Conservation (phyloP, 2,113 vertebrate species). For the Rhinichthys klamathensis region DNA sequence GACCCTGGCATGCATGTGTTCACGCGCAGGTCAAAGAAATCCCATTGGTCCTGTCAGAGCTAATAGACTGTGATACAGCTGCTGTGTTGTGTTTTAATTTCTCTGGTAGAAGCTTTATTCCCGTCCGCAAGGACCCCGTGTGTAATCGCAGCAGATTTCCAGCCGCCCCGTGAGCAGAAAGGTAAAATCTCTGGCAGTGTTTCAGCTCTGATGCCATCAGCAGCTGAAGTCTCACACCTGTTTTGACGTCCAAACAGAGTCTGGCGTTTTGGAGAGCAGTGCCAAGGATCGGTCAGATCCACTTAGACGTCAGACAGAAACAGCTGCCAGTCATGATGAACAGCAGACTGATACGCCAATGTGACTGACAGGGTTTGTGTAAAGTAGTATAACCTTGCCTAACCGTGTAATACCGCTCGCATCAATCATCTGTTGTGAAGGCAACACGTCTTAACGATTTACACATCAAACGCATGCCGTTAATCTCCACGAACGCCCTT, state of each 20-base stretch:
- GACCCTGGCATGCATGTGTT: not conserved
- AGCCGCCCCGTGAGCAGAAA: not conserved
- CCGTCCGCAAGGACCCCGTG: not conserved
- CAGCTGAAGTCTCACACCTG: not conserved
- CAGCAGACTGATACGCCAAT: not conserved
- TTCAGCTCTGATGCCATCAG: conserved; percentile 4
- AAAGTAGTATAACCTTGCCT: conserved; percentile 14
- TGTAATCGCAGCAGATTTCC: not conserved
- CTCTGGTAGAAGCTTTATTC: not conserved
- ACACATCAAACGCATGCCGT: not conserved
- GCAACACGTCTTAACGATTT: not conserved
- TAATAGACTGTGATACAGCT: not conserved
- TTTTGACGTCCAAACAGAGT: not conserved
- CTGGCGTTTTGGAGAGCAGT: not conserved
- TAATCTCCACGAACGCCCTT: not conserved
- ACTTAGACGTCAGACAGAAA: conserved; percentile 11
- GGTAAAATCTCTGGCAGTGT: not conserved
- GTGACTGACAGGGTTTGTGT: conserved; percentile 15
- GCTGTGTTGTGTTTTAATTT: not conserved
- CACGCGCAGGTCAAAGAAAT: too few relatives aligned
- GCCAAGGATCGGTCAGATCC: conserved; percentile 19
- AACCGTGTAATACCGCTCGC: not conserved
- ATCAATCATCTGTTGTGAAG: not conserved
- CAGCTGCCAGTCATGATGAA: not conserved
- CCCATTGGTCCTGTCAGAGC: not conserved